These are phyloP conservation scores for Zhuqinia jingwanae DNA, from an alignment of 2,888 invertebrate species.

Conservation along the genomic window DNA sequence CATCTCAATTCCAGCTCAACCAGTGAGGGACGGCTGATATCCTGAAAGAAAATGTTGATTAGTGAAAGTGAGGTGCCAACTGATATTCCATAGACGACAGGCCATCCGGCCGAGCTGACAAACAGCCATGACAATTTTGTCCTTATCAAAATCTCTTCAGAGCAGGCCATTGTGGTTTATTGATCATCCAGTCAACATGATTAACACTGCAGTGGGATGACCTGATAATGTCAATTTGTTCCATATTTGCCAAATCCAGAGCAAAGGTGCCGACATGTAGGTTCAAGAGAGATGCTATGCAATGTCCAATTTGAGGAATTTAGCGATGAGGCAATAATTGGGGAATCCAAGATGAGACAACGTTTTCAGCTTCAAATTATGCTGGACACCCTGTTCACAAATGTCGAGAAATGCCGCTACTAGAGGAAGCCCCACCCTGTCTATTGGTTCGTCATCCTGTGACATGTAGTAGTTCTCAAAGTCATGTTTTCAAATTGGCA, in stretches of 20 bases:
- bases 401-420: not conserved
- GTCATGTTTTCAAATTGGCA: too few species aligned
- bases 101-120: not conserved
- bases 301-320: not conserved
- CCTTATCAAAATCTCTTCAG: not conserved
- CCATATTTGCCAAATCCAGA: not conserved
- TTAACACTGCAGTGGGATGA: not conserved
- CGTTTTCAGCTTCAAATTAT: not conserved
- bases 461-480: too few species aligned
- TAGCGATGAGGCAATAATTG: not conserved
- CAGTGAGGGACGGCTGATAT: too few species aligned
- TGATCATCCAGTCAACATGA: not conserved
- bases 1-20: too few species aligned
- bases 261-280: not conserved
- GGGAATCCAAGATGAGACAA: not conserved
- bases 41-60: not conserved
- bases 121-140: not conserved
- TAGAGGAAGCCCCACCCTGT: not conserved
- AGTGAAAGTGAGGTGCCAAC: not conserved
- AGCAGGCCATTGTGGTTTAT: not conserved
- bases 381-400: not conserved
- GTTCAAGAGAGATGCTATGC: not conserved
- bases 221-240: not conserved
- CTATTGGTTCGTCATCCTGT: not conserved
- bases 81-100: not conserved